Conservation (phyloP, 2,113 vertebrate species). For the Peucedramus taeniatus region DNA sequence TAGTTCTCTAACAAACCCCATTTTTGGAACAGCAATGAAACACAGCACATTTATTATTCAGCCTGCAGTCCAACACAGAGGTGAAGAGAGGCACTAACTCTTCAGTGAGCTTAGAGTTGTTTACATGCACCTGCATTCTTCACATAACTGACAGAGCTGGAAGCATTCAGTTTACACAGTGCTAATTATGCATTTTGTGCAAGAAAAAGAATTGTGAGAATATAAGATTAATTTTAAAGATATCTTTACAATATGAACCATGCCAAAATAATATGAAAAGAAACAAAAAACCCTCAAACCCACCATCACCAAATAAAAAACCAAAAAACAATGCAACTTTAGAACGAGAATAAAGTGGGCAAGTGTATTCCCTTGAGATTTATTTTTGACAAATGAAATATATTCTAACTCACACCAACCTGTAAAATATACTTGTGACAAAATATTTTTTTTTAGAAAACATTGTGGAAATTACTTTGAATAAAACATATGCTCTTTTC, state of each 20-base stretch:
- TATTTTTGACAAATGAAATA: not conserved
- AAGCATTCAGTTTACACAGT: not conserved
- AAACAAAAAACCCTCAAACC: not conserved
- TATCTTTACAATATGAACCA: not conserved
- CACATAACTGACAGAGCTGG: not conserved
- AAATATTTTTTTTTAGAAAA: not conserved
- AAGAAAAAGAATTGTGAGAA: not conserved
- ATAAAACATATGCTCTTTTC: not conserved
- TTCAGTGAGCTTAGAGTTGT: not conserved
- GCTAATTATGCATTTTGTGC: not conserved
- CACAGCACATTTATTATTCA: not conserved
- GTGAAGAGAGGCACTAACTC: not conserved
- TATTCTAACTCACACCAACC: not conserved
- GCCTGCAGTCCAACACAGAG: not conserved
- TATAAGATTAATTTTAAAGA: not conserved
- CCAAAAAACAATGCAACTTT: not conserved
- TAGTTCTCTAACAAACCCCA: not conserved
- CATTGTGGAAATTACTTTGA: not conserved
- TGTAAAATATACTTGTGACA: not conserved
- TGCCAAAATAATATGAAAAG: not conserved
- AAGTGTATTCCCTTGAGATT: not conserved
- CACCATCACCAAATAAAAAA: rapidly evolving
- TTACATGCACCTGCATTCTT: not conserved
- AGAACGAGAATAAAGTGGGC: not conserved
- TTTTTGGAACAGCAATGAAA: not conserved